Conservation (phyloP, 2,797 vertebrate genomes). For the Emys orbicularis region DNA sequence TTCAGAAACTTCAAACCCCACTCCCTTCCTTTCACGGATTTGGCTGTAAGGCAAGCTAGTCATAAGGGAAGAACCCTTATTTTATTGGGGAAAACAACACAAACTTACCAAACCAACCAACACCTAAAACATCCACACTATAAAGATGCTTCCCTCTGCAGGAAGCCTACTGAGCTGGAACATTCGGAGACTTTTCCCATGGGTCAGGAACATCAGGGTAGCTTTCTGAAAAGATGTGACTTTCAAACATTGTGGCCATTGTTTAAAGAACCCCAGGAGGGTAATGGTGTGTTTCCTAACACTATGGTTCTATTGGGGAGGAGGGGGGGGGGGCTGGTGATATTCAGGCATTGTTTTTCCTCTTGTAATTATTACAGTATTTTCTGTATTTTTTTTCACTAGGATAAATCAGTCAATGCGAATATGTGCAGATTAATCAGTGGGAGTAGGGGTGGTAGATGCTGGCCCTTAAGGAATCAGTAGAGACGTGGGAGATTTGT, state of each 20-base stretch:
- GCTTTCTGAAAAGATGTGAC: conserved; percentile 67
- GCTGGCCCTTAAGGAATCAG: background rate
- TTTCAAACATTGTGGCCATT: conserved; percentile 56
- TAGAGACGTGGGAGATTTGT: accelerated
- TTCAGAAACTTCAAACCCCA: conserved; percentile 55
- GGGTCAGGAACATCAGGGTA: conserved; percentile 65
- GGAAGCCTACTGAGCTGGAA: conserved; percentile 61
- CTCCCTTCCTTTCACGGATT: conserved; percentile 48
- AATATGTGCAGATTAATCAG: background rate
- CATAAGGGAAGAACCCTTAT: conserved; percentile 17
- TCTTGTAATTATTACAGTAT: conserved; percentile 14
- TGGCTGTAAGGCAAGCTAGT: conserved; percentile 37
- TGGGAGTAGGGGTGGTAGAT: background rate
- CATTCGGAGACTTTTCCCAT: conserved; percentile 55
- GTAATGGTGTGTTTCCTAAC: conserved; percentile 27
- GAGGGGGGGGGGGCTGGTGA: conserved; percentile 6
- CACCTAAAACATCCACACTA: background rate
- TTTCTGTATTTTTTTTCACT: conserved; percentile 10
- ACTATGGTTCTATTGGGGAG: conserved; percentile 26
- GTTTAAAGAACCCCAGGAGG: conserved; percentile 60
- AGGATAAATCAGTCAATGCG: background rate
- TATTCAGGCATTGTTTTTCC: conserved; percentile 35
- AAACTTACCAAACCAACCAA: background rate
- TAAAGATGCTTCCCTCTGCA: conserved; percentile 67
- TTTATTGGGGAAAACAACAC: conserved; percentile 65